Evolutionary conservation across 2,113 vertebrate species (phyloP), one percentile per base, ranked within the genome.

Genomic region (Alaudala cheleensis): DNA sequence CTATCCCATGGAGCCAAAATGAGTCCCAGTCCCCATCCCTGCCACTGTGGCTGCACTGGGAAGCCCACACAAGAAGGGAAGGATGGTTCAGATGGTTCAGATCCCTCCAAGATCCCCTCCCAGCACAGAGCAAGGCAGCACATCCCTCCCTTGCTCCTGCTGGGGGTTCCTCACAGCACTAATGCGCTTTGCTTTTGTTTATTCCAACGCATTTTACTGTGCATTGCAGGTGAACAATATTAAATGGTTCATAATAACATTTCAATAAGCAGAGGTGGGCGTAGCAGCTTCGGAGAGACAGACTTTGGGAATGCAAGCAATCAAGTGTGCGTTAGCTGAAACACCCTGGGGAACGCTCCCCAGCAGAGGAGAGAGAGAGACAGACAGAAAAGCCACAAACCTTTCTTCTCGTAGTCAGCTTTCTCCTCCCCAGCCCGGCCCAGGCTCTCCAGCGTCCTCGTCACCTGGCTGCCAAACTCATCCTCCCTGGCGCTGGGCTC

Each of bases 331-430:
- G 28, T 95, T 88, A 97, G 51, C 74, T 14, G 0, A 54, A 88
- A 81, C 18, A 10, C 92, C 49, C 86, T 1, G 50, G 94, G 94
- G 83, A 92, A 49, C 37, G 6, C 0, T 0, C 66, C 11, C 14
- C 77, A 10, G 42, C 25, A 66, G 15, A 23, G 31, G 11, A 40
- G 9, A 14, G 39, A 47, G 10, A 54, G 7, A 39, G 11, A 40
- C 8, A 14, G 39, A 47, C 10, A 54, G 7, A 39, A 67, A 42
- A 76, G 5, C 18, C 39, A 74, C 71, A 14, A 57, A 99, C 99
- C 99, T 99, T 98, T 98, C 97, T 99, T 99, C 44, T 99, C 98
- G 5, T 99, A 98, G 80, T 98, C 98, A 2, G 97, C 98, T 39
- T 98, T 98, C 33, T 98, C 98, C 31, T 99, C 98, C 8, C 98